Evolutionary conservation across 2,113 vertebrate species (phyloP), one percentile per base, ranked within the genome.

Genomic region (Zosterops japonicus): DNA sequence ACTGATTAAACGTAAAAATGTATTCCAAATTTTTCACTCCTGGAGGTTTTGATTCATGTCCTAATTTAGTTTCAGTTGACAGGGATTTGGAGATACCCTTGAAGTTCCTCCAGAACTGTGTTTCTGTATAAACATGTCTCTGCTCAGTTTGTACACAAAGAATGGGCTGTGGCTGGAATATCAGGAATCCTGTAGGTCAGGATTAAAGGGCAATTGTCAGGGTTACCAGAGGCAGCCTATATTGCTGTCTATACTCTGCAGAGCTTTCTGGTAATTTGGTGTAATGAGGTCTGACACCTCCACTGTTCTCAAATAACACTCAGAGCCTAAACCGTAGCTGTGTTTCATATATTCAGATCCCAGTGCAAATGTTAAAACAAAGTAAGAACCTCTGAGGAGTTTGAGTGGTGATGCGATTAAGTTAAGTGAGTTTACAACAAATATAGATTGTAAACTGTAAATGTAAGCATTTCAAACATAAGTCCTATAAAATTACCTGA

Each of bases 141-240:
- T 76, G 46, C 63, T 83, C 52, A 65, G 81, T 89, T 49, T 95
- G 94, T 57, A 46, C 2, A 35, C 67, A 89, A 82, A 95, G 82
- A 94, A 90, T n/a, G 60, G 84, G 47, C 69, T 56, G 33, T 60
- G 94, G 90, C 88, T 94, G 94, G 94, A 97, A 93, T 88, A 97
- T 89, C 82, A 96, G 92, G 96, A 97, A 97, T 97, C 83, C 78
- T 65, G 81, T 57, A 97, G 92, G 95, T 97, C 95, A 97, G 93
- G 82, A 90, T 77, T 94, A 93, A 95, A 95, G 93, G 95, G 90
- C 95, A 94, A 79, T 87, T 93, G 74, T 94, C 95, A 96, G 94
- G 89, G 74, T 92, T 92, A 71, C 87, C 87, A 57, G 79, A 94
- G 93, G 92, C 97, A 96, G 91, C 75, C 31, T 19, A 33, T 61